A percentile compares a stretch with the other conserved stretches of the same genome.
These are phyloP conservation scores for Bradypodion ventrale DNA, from an alignment of 2,797 vertebrate species.

Conservation along the genomic window DNA sequence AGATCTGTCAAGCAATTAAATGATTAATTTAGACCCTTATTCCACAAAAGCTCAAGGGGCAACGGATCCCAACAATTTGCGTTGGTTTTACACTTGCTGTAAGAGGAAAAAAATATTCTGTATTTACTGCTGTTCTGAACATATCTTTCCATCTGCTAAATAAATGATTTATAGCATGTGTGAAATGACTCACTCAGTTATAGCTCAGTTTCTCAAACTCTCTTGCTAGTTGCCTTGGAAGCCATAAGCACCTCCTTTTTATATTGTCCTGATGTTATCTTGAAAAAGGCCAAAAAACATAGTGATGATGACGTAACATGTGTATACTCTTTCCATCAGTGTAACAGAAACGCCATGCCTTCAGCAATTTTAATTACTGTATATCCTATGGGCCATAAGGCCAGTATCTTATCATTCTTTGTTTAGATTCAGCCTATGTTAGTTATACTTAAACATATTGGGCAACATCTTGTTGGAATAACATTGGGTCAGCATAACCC, in stretches of 20 bases:
- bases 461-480: too few relatives aligned
- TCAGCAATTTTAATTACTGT: not conserved
- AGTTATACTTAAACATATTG: not conserved
- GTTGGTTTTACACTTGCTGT: slow-evolving; percentile 2
- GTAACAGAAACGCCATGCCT: not conserved
- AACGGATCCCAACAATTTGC: slow-evolving; percentile 1
- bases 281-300: not conserved
- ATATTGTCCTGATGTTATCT: not conserved
- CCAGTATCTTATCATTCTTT: too few relatives aligned
- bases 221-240: not conserved
- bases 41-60: not conserved
- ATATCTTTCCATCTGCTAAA: slow-evolving; percentile 25
- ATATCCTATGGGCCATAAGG: not conserved
- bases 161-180: accelerated
- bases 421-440: not conserved
- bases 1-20: slow-evolving; percentile 41
- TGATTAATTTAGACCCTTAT: slow-evolving; percentile 36
- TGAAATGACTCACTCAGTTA: not conserved
- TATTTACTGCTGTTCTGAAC: slow-evolving; percentile 10
- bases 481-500: too few relatives aligned
- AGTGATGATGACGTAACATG: not conserved
- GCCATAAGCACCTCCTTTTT: not conserved
- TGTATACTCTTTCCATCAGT: not conserved
- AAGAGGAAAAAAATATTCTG: slow-evolving; percentile 26
- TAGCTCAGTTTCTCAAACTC: not conserved